phyloP scores from a whole-genome alignment of 2,113 vertebrate genomes.

The Brachionichthys hirsutus region DNA sequence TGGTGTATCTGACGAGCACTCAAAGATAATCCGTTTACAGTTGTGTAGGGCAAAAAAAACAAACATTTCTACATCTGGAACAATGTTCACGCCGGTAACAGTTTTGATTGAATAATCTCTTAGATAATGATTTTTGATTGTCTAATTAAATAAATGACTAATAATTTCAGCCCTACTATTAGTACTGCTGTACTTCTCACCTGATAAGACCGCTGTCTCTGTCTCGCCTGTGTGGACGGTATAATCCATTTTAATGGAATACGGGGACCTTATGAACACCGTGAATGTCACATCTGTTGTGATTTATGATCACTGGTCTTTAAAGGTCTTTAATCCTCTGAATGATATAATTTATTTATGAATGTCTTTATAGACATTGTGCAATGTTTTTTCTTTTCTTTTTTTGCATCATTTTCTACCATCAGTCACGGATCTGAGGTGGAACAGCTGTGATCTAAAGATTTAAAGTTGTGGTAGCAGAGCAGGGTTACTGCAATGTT shows the following conservation, averaged over 20 bases:
- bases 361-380: constrained; percentile 35
- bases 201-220: too few species aligned
- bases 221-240: constrained; percentile 14
- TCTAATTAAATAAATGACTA: too few species aligned
- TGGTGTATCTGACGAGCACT: background rate
- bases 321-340: constrained; percentile 48
- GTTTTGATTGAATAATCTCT: too few species aligned
- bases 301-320: constrained; percentile 38
- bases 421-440: constrained; percentile 18
- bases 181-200: too few species aligned
- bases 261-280: constrained; percentile 11
- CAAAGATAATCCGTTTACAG: background rate
- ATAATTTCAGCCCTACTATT: too few species aligned
- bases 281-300: constrained; percentile 49
- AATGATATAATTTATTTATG: constrained; percentile 46
- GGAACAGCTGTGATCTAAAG: constrained; percentile 46
- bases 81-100: too few species aligned
- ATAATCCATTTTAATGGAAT: constrained; percentile 36
- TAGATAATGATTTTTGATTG: too few species aligned
- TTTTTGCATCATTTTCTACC: constrained; percentile 11
- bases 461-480: constrained; percentile 37
- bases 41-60: too few species aligned
- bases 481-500: constrained; percentile 50
- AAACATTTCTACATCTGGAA: too few species aligned
- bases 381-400: constrained; percentile 43